These are phyloP conservation scores for Metopolophium dirhodum DNA, from an alignment of 1,140 invertebrate species.

Conservation along the genomic window DNA sequence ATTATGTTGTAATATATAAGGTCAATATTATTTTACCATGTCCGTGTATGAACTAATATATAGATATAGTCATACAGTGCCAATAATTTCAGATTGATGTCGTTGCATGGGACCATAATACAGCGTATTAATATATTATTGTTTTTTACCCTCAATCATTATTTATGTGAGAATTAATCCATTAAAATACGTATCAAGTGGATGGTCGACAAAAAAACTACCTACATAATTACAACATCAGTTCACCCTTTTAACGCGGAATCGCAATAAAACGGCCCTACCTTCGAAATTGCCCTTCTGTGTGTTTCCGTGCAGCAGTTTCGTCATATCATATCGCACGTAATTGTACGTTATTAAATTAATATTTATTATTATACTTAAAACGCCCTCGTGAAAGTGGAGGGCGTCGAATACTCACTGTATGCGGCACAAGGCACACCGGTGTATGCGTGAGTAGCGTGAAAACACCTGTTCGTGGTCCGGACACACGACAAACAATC, in stretches of 20 bases:
- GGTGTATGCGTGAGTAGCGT: constrained; percentile 88
- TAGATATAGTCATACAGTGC: too few species aligned
- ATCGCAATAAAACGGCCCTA: neutral
- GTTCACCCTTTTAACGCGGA: neutral
- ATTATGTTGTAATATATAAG: too few species aligned
- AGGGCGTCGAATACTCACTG: constrained; percentile 68
- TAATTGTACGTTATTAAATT: constrained; percentile 8
- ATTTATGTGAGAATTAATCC: too few species aligned
- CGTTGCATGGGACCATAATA: neutral
- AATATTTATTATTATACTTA: neutral
- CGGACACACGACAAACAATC: constrained; percentile 78
- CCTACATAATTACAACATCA: neutral
- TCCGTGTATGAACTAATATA: too few species aligned
- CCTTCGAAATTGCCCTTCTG: neutral
- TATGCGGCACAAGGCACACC: constrained; percentile 84
- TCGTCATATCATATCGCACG: neutral
- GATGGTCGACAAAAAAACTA: neutral
- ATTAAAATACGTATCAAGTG: neutral
- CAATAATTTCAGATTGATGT: neutral
- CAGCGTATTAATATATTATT: too few species aligned
- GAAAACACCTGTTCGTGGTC: constrained; percentile 84
- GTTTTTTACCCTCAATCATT: too few species aligned
- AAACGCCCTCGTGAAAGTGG: neutral
- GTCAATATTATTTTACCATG: too few species aligned
- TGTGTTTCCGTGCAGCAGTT: neutral